phyloP scores from a whole-genome alignment of 35 echinoderm and acorn worm species.

The Anneissia japonica region DNA sequence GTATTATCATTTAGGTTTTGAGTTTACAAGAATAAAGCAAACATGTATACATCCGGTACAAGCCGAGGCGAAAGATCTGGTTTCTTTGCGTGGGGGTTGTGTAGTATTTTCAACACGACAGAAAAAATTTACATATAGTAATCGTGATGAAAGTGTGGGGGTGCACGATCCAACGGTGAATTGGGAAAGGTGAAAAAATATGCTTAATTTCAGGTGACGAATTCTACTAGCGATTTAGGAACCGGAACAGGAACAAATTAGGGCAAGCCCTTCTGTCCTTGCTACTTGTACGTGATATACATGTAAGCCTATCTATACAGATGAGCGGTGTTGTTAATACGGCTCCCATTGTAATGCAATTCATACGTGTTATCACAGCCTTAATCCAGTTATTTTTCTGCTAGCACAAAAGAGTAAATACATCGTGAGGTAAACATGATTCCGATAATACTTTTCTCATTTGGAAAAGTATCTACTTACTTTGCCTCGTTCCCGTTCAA shows the following conservation, averaged over 20 bases:
- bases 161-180: too few relatives aligned
- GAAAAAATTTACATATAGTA: neutral
- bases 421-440: too few relatives aligned
- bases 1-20: neutral
- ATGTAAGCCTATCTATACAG: neutral
- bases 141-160: neutral
- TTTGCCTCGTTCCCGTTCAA: slow-evolving; percentile 51
- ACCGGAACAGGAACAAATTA: neutral
- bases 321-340: neutral
- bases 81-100: neutral
- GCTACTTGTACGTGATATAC: neutral
- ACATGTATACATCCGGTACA: neutral
- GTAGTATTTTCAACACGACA: too few relatives aligned
- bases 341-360: neutral
- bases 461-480: slow-evolving; percentile 10
- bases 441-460: neutral
- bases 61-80: neutral
- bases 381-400: neutral
- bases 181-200: neutral
- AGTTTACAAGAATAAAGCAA: neutral
- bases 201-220: neutral
- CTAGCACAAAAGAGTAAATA: too few relatives aligned
- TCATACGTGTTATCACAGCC: neutral
- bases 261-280: neutral
- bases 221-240: neutral